These are phyloP conservation scores for Colletes gigas DNA, from an alignment of 1,140 invertebrate species.

Conservation along the genomic window DNA sequence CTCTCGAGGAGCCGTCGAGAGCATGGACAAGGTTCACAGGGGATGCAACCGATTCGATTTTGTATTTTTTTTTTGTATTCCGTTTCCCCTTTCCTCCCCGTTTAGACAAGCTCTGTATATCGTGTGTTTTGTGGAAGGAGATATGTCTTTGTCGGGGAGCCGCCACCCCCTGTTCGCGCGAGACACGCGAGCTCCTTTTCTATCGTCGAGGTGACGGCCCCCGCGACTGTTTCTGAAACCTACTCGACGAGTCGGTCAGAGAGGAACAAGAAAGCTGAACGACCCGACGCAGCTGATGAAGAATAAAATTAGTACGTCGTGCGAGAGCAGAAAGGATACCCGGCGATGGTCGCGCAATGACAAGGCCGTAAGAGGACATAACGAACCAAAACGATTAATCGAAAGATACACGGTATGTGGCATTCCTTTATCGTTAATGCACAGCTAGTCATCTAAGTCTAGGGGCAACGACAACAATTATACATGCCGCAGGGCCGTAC, in stretches of 20 bases:
- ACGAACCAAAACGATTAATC: constrained; percentile 68
- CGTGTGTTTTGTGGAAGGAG: constrained; percentile 17
- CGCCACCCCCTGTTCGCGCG: no score
- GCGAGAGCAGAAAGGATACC: constrained; percentile 45
- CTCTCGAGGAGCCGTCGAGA: not conserved
- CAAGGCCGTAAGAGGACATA: constrained; percentile 60
- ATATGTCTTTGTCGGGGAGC: no score
- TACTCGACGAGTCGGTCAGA: constrained; percentile 22
- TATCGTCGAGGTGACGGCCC: not conserved
- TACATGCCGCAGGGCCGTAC: constrained; percentile 80
- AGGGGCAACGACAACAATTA: constrained; percentile 80
- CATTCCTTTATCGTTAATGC: constrained; percentile 81
- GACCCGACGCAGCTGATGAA: constrained; percentile 13
- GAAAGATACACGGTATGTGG: constrained; percentile 76
- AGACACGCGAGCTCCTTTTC: no score
- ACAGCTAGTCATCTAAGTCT: constrained; percentile 80
- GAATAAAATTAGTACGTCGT: constrained; percentile 31
- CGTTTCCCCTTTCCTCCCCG: not conserved
- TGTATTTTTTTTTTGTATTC: not conserved
- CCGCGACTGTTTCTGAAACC: not conserved
- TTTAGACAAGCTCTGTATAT: constrained; percentile 7
- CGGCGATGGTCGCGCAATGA: constrained; percentile 51
- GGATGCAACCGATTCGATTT: not conserved
- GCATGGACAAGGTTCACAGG: not conserved
- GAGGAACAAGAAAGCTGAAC: constrained; percentile 29